Evolutionary conservation across 2,113 vertebrate genomes (phyloP).

Genomic region (Nettapus auritus): DNA sequence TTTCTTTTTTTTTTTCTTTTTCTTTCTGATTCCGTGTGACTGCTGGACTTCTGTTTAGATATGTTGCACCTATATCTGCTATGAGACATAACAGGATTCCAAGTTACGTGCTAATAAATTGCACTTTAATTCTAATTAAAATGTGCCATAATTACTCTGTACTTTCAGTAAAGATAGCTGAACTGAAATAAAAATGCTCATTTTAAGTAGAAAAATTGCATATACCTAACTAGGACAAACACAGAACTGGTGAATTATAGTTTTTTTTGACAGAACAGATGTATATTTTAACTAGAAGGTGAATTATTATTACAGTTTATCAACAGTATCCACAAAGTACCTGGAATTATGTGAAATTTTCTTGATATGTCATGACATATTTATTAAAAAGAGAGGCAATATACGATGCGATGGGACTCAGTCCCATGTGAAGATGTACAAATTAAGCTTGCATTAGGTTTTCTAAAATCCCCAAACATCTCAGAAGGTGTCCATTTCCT

Average conservation of each 20-base stretch:
- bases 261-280: background rate
- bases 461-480: background rate
- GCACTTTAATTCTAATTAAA: background rate
- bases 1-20: background rate
- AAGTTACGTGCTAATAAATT: background rate
- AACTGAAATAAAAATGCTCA: background rate
- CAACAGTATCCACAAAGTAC: background rate
- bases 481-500: background rate
- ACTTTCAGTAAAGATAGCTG: background rate
- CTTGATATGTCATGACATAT: background rate
- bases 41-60: background rate
- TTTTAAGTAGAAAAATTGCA: background rate
- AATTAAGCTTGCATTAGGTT: background rate
- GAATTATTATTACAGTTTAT: background rate
- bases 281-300: background rate
- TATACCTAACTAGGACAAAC: background rate
- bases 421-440: background rate
- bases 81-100: background rate
- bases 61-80: background rate
- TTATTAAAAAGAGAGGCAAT: background rate
- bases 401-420: accelerated
- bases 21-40: background rate
- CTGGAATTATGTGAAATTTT: background rate
- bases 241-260: background rate
- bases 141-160: background rate